These are phyloP conservation scores for Pipistrellus nathusii DNA, from an alignment of 2,797 vertebrate species.

Conservation along the genomic window DNA sequence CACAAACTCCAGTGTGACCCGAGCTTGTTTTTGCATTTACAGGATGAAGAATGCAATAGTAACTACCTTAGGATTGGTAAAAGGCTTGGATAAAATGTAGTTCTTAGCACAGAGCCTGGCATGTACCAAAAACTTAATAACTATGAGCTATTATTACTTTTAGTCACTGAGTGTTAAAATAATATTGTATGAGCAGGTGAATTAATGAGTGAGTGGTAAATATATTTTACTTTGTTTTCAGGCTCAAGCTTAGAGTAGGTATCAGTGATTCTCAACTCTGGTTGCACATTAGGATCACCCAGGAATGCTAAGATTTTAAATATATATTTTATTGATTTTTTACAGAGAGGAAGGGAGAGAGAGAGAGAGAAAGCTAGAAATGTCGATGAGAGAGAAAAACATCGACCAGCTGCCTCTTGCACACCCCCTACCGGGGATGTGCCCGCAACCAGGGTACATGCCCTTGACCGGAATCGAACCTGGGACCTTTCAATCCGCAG, in stretches of 20 bases:
- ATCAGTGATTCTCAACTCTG: conserved; percentile 47
- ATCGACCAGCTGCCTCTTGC: no score
- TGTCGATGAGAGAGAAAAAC: no score
- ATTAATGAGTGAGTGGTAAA: conserved; percentile 28
- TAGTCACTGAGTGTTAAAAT: conserved; percentile 37
- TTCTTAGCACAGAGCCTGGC: not conserved
- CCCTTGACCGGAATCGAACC: no score
- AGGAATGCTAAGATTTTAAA: conserved; percentile 8
- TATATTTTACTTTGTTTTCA: conserved; percentile 52
- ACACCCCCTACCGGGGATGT: no score
- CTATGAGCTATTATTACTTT: conserved; percentile 60
- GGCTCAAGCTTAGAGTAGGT: conserved; percentile 36
- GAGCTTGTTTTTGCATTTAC: not conserved
- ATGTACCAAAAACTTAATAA: not conserved
- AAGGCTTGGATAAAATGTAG: not conserved
- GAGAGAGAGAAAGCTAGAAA: no score
- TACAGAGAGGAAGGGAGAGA: no score
- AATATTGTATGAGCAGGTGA: conserved; percentile 39
- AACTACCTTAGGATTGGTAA: not conserved
- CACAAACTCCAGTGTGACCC: not conserved
- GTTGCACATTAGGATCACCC: conserved; percentile 3
- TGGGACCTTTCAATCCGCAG: no score
- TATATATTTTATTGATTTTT: no score
- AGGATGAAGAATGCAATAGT: conserved; percentile 5
- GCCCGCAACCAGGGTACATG: no score